phyloP scores from a whole-genome alignment of 2,797 vertebrate species.

The Potorous gilbertii region DNA sequence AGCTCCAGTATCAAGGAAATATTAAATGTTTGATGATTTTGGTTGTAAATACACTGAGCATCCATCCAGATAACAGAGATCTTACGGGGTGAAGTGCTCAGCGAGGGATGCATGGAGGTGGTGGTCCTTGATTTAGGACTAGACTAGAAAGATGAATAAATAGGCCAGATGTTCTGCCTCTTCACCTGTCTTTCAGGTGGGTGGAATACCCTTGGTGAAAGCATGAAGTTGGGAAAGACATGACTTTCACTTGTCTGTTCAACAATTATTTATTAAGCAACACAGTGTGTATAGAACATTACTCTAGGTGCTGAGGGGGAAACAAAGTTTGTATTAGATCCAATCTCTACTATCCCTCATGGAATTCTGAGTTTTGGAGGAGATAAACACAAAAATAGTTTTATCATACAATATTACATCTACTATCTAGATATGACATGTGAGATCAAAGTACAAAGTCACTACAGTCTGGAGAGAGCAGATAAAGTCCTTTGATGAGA shows the following conservation, averaged over 20 bases:
- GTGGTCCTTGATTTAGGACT: not conserved
- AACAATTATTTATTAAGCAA: not conserved
- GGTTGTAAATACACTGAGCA: not conserved
- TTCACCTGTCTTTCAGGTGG: not conserved
- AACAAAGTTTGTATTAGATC: not conserved
- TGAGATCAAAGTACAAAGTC: not conserved
- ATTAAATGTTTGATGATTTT: not conserved
- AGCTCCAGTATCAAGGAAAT: conserved; percentile 3
- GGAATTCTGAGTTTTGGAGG: not conserved
- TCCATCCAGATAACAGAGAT: conserved; percentile 26
- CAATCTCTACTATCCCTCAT: not conserved
- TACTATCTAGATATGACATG: not conserved
- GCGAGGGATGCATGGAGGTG: not conserved
- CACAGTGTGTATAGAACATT: not conserved
- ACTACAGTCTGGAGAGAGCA: not conserved
- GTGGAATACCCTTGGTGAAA: not conserved
- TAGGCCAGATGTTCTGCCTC: not conserved
- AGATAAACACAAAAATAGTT: not conserved
- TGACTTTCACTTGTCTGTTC: not conserved
- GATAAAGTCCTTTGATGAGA: not conserved
- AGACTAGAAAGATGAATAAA: not conserved
- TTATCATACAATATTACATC: not conserved
- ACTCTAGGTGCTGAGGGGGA: not conserved
- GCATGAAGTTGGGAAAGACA: not conserved
- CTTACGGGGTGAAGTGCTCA: not conserved